Evolutionary conservation across 2,797 vertebrate species (phyloP), one percentile per base, ranked within the genome.

Genomic region (Dendrocincla tyrannina): DNA sequence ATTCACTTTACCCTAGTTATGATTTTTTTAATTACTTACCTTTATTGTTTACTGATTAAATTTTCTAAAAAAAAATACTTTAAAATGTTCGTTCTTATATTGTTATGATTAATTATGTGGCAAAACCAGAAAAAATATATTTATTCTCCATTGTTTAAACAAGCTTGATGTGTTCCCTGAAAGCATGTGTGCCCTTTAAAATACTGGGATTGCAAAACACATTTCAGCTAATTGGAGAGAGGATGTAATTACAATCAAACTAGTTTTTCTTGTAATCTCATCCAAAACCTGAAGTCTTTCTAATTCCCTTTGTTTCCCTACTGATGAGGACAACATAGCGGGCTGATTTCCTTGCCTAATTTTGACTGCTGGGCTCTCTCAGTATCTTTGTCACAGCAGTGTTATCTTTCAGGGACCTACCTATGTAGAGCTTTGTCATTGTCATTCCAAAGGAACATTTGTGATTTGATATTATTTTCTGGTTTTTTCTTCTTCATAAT

Each of bases 171-270:
- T 0, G 0, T 91, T 91, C 79, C 66, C 58, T 88, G 73, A 73
- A 92, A 94, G 12, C 39, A 46, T 16, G 20, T 53, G 32, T 80
- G 64, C 55, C 44, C 62, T 88, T 86, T 78, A 59, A 66, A 92
- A 81, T 67, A 53, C 56, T 78, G 62, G 49, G 33, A 67, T 73
- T 79, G 20, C 20, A 66, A 92, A 94, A 76, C 39, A 6, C 37
- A 78, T 60, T 92, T 79, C 47, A 79, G 44, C n/a, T 93, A 86
- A 93, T 78, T 90, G 52, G 41, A 78, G 82, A 63, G 74, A 90
- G 89, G 82, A 92, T 94, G 73, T 73, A 93, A 86, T 90, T 93
- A 73, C 28, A 94, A 78, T 91, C 91, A 93, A 91, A 84, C 17
- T 79, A 33, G 10, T 52, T 86, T 92, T 76, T 72, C 77, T 91